Base-by-base conservation (phyloP, 2,888 invertebrate species). In the Drosophila barbarae region DNA sequence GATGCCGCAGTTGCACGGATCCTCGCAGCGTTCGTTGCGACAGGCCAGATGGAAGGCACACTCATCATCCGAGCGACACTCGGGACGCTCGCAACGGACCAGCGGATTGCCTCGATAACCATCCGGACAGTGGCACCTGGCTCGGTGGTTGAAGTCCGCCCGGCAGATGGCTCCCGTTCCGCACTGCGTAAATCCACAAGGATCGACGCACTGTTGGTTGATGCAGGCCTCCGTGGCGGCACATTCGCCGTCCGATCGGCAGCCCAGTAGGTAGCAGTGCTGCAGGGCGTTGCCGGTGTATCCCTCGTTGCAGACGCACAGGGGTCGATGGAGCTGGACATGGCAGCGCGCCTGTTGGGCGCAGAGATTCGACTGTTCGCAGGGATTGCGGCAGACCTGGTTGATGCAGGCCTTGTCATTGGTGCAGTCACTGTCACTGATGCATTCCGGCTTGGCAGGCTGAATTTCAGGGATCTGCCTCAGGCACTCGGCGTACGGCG, bases 1-100 rank as follows among this genome's bases (percentile, higher is more conserved):
- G 7, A 91, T 90, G n/a, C 95, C 95, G 86, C 96, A 97, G 55
- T 94, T 92, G 88, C 97, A 97, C 8, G 96, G 96, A 90, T 95
- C 93, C 82, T 93, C 93, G 85, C 97, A 98, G 63, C 92, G 92
- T 82, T 94, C 94, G 75, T 93, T 93, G 69, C 92, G 91, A 84
- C 97, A 97, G 9, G 95, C 94, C 74, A 96, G 90, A 89, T 94
- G 93, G 70, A 93, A 92, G 0, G 95, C 92, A 81, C 97, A 97
- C 73, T 96, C 95, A 6, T 92, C 91, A 84, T 97, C 94, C 3
- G 86, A 88, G 5, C 92, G 91, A 87, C 96, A 97, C 89, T 96
- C 95, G 3, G 94, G 94, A 79, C 94, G 91, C 54, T 93, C 92
- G 86, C 97, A 97, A 50, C 91, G 91, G n/a, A 92, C 91, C 86